Evolutionary conservation across 2,888 invertebrate genomes (phyloP).

Genomic region (Epistrophe grossulariae): DNA sequence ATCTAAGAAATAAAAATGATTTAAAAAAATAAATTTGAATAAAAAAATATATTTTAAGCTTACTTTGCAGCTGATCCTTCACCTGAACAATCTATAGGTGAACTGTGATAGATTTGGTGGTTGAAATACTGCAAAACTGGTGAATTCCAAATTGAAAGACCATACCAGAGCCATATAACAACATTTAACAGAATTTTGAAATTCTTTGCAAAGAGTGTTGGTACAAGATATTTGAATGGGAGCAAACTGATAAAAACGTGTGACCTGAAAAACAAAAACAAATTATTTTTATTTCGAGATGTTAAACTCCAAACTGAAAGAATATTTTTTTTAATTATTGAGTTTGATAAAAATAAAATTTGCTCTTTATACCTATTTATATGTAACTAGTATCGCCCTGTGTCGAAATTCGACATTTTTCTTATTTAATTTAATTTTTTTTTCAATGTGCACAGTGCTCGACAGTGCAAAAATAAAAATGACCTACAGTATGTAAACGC

Average conservation of each 20-base stretch:
- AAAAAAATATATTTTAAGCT: neutral
- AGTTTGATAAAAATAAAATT: no score
- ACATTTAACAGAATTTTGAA: slow-evolving; percentile 82
- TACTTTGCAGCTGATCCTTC: slow-evolving; percentile 83
- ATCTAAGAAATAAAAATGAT: slow-evolving; percentile 77
- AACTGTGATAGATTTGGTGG: slow-evolving; percentile 83
- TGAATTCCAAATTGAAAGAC: slow-evolving; percentile 83
- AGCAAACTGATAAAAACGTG: slow-evolving; percentile 82
- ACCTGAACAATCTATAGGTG: slow-evolving; percentile 82
- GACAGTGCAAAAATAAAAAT: no score
- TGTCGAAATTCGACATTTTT: no score
- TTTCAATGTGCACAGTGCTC: no score
- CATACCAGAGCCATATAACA: slow-evolving; percentile 83
- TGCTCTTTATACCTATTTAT: no score
- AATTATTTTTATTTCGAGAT: neutral
- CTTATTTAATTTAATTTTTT: no score
- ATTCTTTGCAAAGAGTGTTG: slow-evolving; percentile 83
- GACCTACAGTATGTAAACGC: no score
- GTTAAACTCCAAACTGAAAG: neutral
- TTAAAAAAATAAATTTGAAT: neutral
- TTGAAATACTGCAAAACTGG: slow-evolving; percentile 83
- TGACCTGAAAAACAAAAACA: slow-evolving; percentile 77
- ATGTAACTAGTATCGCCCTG: no score
- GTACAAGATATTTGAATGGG: slow-evolving; percentile 83
- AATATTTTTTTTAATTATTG: no score